A percentile compares a stretch with the other conserved stretches of the same genome.
phyloP scores from a whole-genome alignment of 2,797 vertebrate species.

The Tragelaphus oryx region DNA sequence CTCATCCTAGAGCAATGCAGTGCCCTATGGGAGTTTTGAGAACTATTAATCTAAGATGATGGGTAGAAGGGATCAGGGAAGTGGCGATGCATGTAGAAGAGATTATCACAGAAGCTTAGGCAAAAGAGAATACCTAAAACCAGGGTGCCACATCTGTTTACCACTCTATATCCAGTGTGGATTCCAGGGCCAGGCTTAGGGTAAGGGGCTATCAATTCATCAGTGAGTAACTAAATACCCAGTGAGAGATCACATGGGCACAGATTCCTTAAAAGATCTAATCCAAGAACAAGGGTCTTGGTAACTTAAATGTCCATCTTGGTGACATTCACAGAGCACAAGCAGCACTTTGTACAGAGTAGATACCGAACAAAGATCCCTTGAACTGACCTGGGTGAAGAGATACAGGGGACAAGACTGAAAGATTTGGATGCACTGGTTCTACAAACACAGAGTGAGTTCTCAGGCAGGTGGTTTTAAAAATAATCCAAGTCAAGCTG shows the following conservation, averaged over 20 bases:
- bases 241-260: neutral
- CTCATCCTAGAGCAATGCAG: neutral
- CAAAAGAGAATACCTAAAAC: neutral
- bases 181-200: neutral
- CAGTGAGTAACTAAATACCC: neutral
- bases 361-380: neutral
- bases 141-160: neutral
- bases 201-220: neutral
- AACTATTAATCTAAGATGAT: neutral
- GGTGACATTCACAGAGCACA: neutral
- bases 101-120: neutral
- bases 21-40: neutral
- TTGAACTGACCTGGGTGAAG: neutral
- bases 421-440: neutral
- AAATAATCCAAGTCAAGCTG: neutral
- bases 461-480: neutral
- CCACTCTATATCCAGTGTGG: neutral
- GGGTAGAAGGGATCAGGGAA: neutral
- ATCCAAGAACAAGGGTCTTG: neutral
- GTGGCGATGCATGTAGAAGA: neutral
- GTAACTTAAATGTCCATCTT: neutral
- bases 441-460: neutral
- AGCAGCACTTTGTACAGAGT: neutral
- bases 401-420: neutral
- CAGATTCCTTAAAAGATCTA: neutral